phyloP scores from a whole-genome alignment of 2,888 invertebrate genomes.

The Platycnemis pennipes region DNA sequence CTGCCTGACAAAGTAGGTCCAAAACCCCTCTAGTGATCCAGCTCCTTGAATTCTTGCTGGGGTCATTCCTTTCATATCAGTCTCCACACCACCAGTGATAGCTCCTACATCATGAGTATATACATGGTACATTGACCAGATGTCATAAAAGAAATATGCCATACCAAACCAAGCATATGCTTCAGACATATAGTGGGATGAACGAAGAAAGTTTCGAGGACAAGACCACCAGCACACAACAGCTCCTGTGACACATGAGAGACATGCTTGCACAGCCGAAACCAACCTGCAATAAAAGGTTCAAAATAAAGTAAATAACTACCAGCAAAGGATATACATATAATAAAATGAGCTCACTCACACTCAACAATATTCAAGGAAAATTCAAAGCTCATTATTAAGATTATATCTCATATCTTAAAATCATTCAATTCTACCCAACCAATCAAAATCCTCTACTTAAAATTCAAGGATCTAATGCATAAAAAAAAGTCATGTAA shows the following conservation, averaged over 20 bases:
- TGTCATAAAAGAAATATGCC: conserved; percentile 89
- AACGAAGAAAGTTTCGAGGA: conserved; percentile 84
- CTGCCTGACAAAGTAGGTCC: conserved; percentile 80
- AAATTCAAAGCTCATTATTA: neutral
- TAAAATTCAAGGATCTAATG: no score
- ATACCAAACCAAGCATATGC: conserved; percentile 91
- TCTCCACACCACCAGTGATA: conserved; percentile 33
- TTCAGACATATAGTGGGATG: conserved; percentile 87
- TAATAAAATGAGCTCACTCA: no score
- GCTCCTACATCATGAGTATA: conserved; percentile 66
- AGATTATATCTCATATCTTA: neutral
- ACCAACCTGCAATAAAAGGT: conserved; percentile 82
- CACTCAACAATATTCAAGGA: no score
- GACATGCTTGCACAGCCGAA: conserved; percentile 86
- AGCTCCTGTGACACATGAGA: conserved; percentile 85
- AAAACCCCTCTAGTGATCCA: conserved; percentile 70
- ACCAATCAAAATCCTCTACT: no score
- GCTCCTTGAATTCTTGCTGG: conserved; percentile 37
- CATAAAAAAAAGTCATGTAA: no score
- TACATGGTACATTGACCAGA: conserved; percentile 90
- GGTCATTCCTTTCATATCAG: conserved; percentile 53
- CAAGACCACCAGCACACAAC: conserved; percentile 86
- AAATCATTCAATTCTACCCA: neutral
- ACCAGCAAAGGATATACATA: no score
- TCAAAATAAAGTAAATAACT: neutral